phyloP scores from a whole-genome alignment of 1,140 invertebrate genomes.

The Tribolium castaneum region DNA sequence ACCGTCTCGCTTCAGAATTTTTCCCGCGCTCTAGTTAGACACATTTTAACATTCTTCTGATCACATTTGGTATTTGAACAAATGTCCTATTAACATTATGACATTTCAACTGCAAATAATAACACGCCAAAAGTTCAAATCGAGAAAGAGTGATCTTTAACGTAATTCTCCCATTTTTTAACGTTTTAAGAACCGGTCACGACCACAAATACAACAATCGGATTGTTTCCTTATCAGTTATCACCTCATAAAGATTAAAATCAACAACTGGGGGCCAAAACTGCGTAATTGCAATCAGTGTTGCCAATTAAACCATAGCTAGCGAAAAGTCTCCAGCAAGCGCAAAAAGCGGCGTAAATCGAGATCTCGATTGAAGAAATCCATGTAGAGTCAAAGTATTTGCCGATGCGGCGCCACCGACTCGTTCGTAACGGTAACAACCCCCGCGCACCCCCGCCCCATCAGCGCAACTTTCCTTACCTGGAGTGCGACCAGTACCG shows the following conservation, averaged over 20 bases:
- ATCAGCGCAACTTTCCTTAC: slow-evolving; percentile 15
- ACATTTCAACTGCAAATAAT: too few relatives aligned
- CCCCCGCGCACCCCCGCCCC: slow-evolving; percentile 18
- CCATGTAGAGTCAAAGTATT: slow-evolving; percentile 16
- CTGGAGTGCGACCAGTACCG: slow-evolving; percentile 40
- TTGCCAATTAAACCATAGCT: neutral
- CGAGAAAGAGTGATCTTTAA: too few relatives aligned
- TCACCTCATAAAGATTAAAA: too few relatives aligned
- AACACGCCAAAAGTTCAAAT: too few relatives aligned
- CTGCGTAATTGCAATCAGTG: neutral
- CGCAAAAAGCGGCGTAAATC: neutral
- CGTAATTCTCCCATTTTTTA: too few relatives aligned
- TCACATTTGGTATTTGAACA: too few relatives aligned
- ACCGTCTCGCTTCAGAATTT: slow-evolving; percentile 1
- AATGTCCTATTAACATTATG: too few relatives aligned
- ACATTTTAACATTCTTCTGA: neutral
- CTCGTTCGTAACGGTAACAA: slow-evolving; percentile 36
- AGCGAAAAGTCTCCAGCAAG: neutral
- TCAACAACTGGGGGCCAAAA: too few relatives aligned
- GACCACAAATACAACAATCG: too few relatives aligned
- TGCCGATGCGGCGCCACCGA: slow-evolving; percentile 41
- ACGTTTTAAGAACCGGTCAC: too few relatives aligned
- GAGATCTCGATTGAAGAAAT: neutral
- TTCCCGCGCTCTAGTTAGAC: neutral
- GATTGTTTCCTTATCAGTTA: too few relatives aligned